Base-by-base conservation (phyloP, 2,888 invertebrate genomes). In the Dasypogon diadema region DNA sequence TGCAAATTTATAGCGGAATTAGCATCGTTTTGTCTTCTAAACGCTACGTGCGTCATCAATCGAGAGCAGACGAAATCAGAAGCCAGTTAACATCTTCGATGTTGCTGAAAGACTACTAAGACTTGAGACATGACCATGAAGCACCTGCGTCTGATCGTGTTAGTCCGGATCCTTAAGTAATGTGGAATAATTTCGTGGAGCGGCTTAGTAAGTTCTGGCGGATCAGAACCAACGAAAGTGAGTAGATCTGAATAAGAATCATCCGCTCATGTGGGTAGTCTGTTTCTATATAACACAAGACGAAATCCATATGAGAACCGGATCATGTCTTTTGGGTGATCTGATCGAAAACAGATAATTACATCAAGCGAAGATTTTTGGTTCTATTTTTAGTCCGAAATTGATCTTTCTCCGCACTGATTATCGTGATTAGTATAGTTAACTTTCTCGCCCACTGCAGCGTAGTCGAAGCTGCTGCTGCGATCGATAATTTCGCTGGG, bases 151-250 rank as follows among this genome's bases (percentile, higher is more conserved):
- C 34, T 30, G 34, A 12, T 6, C 8, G n/a, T 12, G 1, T 16
- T 2, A 51, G 18, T 21, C 21, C 48, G 48, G 48, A 51, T 65
- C 16, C 30, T 18, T 5, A 26, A 34, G 74, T 60, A n/a, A 78
- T 78, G 78, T 78, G 78, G 78, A 78, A 76, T 75, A 77, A 54
- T 56, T 63, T 77, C 12, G 46, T 77, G 10, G 74, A 74, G 68
- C 22, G 76, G 22, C 37, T 77, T 22, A 63, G 70, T 8, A 73
- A 70, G 26, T 73, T 77, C 55, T 77, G 78, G 77, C 70, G 74
- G 24, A 74, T 4, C 48, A 75, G 70, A 48, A 46, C 74, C 26
- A 72, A 30, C 46, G 74, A 74, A 46, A 75, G 78, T 78, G 55
- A 76, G 76, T 76, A 21, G 14, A 55, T 14, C 34, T 0, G 16